phyloP scores from a whole-genome alignment of 2,888 invertebrate species.

The Apotomis turbidana region DNA sequence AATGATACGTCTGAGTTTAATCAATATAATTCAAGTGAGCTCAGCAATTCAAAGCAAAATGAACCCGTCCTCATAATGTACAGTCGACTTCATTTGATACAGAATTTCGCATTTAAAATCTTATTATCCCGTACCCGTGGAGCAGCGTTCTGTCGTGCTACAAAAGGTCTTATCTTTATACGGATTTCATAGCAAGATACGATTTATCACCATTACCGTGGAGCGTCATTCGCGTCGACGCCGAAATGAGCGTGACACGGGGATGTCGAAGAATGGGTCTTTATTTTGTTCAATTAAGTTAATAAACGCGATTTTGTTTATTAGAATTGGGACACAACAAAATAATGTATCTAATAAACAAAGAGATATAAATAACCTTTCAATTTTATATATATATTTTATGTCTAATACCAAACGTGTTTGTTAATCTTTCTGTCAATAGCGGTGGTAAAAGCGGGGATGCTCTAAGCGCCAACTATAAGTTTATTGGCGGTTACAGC shows the following conservation, averaged over 20 bases:
- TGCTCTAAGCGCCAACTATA: too few species aligned
- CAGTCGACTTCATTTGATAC: slow-evolving; percentile 64
- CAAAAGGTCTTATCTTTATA: too few species aligned
- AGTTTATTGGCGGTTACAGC: too few species aligned
- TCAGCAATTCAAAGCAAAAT: slow-evolving; percentile 25
- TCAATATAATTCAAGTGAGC: slow-evolving; percentile 30
- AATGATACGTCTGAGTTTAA: slow-evolving; percentile 17
- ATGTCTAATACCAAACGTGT: too few species aligned
- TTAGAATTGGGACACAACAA: neutral
- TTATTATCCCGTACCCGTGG: slow-evolving; percentile 63
- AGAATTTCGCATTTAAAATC: slow-evolving; percentile 73
- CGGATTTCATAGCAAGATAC: too few species aligned
- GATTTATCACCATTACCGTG: too few species aligned
- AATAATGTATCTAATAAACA: neutral
- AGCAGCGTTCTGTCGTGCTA: slow-evolving; percentile 1
- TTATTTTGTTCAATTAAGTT: slow-evolving; percentile 24
- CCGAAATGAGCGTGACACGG: slow-evolving; percentile 56
- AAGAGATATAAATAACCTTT: too few species aligned
- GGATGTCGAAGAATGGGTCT: slow-evolving; percentile 56
- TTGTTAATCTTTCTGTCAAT: too few species aligned
- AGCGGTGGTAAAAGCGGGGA: too few species aligned
- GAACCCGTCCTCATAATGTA: slow-evolving; percentile 50
- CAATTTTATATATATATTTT: too few species aligned
- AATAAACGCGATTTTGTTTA: slow-evolving; percentile 18
- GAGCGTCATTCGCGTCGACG: slow-evolving; percentile 52